Evolutionary conservation across 2,113 vertebrate genomes (phyloP).

Genomic region (Pseudopipra pipra): DNA sequence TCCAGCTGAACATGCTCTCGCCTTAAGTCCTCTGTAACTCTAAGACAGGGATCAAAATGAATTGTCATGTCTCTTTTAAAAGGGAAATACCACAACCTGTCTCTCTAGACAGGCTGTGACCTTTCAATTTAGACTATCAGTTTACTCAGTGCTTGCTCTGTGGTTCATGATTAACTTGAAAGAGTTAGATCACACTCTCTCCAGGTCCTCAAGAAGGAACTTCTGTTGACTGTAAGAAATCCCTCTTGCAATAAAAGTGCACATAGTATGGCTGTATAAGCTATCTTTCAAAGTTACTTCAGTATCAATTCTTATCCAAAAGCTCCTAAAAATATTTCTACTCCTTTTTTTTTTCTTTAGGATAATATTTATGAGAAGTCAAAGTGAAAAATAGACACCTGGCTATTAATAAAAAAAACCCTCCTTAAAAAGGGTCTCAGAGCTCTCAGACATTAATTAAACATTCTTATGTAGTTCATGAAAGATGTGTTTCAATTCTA

Average conservation of each 20-base stretch:
- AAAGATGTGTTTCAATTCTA: not conserved
- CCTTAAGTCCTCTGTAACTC: not conserved
- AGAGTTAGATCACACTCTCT: conserved; percentile 30
- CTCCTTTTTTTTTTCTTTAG: not conserved
- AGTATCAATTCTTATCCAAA: not conserved
- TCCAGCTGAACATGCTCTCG: not conserved
- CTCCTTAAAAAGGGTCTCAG: not conserved
- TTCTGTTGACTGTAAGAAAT: conserved; percentile 50
- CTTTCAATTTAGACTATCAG: conserved; percentile 52
- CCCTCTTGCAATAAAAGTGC: conserved; percentile 20
- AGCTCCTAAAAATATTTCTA: not conserved
- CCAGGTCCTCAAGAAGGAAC: conserved; percentile 4
- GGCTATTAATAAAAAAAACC: not conserved
- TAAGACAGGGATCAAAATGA: not conserved
- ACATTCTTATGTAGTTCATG: not conserved
- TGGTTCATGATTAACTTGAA: conserved; percentile 54
- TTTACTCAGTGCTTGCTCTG: conserved; percentile 41
- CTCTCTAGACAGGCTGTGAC: conserved; percentile 31
- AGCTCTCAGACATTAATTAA: not conserved
- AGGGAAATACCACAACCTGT: not conserved
- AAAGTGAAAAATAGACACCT: not conserved
- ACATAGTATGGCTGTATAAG: not conserved
- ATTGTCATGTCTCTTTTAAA: not conserved
- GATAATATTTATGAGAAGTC: not conserved
- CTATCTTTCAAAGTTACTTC: conserved; percentile 7